These are phyloP conservation scores for Gryllus bimaculatus DNA, from an alignment of 1,140 invertebrate species.

Conservation along the genomic window DNA sequence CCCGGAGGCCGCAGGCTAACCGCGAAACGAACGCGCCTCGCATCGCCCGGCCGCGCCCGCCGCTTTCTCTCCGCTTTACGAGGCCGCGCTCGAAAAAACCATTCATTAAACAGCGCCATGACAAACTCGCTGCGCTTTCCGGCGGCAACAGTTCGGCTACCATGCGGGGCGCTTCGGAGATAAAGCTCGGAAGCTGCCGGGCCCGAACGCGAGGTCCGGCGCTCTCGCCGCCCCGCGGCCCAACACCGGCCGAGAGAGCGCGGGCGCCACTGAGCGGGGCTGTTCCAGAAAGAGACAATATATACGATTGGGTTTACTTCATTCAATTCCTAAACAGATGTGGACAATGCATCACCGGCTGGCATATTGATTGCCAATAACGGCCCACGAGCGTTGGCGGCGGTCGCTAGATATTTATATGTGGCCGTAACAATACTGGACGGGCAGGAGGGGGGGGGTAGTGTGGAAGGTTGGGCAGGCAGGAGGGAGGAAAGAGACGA, in stretches of 20 bases:
- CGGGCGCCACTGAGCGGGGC: no score
- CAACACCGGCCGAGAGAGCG: no score
- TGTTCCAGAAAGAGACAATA: slow-evolving; percentile 4
- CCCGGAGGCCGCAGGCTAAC: no score
- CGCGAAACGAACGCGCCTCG: no score
- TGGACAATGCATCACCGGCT: not conserved
- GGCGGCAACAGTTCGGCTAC: not conserved
- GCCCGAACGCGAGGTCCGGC: not conserved
- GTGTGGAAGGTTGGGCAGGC: not conserved
- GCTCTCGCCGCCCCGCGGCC: no score
- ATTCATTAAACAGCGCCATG: not conserved
- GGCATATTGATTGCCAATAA: slow-evolving; percentile 1
- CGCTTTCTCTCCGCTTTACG: not conserved
- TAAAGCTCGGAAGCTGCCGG: not conserved
- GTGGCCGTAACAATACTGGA: not conserved
- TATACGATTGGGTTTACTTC: not conserved
- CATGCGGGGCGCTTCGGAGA: not conserved
- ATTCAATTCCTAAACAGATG: slow-evolving; percentile 1
- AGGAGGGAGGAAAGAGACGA: no score
- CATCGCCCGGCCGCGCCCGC: no score
- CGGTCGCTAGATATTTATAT: not conserved
- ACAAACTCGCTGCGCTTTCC: not conserved
- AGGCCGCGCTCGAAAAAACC: not conserved
- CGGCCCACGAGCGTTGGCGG: not conserved
- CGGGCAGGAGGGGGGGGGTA: not conserved